Evolutionary conservation across 2,797 vertebrate genomes (phyloP).

Genomic region (Pipistrellus pipistrellus): DNA sequence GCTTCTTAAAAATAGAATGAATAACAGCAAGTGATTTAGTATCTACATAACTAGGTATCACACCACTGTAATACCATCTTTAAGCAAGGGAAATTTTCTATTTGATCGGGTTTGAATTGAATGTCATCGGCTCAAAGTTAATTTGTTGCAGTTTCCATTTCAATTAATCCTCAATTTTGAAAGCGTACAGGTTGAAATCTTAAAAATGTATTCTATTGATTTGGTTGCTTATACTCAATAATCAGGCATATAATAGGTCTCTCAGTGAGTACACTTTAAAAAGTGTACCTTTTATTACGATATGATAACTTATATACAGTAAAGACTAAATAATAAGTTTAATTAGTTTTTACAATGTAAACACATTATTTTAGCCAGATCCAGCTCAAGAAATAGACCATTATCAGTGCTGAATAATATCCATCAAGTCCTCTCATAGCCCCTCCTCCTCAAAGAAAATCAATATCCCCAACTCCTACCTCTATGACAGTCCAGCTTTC

Average conservation of each 20-base stretch:
- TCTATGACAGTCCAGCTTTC: background rate
- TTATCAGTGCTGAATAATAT: background rate
- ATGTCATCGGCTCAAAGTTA: constrained; percentile 75
- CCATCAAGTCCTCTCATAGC: background rate
- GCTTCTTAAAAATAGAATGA: constrained; percentile 42
- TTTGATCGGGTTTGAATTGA: constrained; percentile 71
- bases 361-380: background rate
- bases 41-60: constrained; percentile 34
- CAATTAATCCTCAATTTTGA: constrained; percentile 77
- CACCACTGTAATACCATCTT: constrained; percentile 28
- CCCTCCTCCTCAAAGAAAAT: background rate
- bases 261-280: background rate
- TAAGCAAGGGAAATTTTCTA: constrained; percentile 69
- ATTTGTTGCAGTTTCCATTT: constrained; percentile 77
- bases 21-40: constrained; percentile 56
- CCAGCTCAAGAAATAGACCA: background rate
- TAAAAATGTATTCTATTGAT: constrained; percentile 71
- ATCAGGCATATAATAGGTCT: background rate
- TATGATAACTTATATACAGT: background rate
- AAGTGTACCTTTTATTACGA: constrained; percentile 3
- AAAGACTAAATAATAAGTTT: background rate
- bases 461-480: background rate
- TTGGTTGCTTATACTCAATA: constrained; percentile 56
- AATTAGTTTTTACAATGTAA: background rate
- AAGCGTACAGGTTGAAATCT: constrained; percentile 64